phyloP scores from a whole-genome alignment of 2,888 invertebrate species.

The Sesia apiformis region DNA sequence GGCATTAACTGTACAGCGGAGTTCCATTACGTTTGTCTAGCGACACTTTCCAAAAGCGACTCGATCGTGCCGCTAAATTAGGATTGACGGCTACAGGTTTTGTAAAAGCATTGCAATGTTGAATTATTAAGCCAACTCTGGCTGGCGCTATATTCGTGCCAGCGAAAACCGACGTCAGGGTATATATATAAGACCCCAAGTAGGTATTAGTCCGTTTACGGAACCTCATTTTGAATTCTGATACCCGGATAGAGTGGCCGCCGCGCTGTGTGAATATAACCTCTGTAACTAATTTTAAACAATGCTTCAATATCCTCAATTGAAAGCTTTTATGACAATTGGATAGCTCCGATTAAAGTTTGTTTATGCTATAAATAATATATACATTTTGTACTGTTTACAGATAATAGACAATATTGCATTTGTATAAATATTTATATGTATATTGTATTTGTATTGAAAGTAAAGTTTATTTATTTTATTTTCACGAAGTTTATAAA shows the following conservation, averaged over 20 bases:
- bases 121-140: conserved; percentile 71
- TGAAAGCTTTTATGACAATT: conserved; percentile 21
- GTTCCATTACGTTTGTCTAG: conserved; percentile 68
- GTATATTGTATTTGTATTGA: too few relatives aligned
- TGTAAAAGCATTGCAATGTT: conserved; percentile 75
- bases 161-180: conserved; percentile 37
- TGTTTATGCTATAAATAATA: background rate
- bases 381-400: too few relatives aligned
- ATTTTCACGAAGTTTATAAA: too few relatives aligned
- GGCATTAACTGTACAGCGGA: conserved; percentile 38
- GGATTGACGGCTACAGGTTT: conserved; percentile 73
- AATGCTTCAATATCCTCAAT: conserved; percentile 25
- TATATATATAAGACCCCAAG: conserved; percentile 18
- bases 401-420: too few relatives aligned
- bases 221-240: conserved; percentile 68
- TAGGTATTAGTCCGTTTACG: conserved; percentile 51
- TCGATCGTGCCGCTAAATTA: conserved; percentile 67
- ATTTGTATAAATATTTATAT: too few relatives aligned
- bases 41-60: conserved; percentile 65
- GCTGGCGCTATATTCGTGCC: conserved; percentile 62
- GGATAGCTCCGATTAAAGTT: background rate
- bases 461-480: too few relatives aligned
- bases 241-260: conserved; percentile 60
- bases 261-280: conserved; percentile 39
- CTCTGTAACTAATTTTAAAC: conserved; percentile 24